Percentiles rank a stretch among this genome's conserved stretches.
These are phyloP conservation scores for Tribolium castaneum DNA, from an alignment of 1,140 invertebrate species.

Conservation along the genomic window DNA sequence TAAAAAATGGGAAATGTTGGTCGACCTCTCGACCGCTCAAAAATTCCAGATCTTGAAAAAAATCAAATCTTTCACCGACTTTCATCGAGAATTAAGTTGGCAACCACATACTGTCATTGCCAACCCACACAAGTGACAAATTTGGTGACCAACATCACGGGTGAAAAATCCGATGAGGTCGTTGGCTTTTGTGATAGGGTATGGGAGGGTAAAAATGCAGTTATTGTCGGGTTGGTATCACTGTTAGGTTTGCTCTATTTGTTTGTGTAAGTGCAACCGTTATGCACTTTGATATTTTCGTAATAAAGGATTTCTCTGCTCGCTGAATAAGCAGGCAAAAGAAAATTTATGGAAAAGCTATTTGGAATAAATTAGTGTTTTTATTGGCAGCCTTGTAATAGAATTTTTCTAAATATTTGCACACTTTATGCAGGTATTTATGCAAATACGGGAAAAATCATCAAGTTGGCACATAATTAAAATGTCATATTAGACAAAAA, in stretches of 20 bases:
- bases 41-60: not conserved
- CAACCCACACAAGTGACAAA: not conserved
- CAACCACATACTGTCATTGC: slow-evolving; percentile 10
- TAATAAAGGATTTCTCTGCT: not conserved
- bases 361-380: not conserved
- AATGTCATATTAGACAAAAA: not conserved
- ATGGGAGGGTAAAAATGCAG: not conserved
- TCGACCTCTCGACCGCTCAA: too few species aligned
- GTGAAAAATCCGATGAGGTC: not conserved
- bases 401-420: not conserved
- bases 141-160: not conserved
- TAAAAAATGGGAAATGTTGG: not conserved
- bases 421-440: too few species aligned
- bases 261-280: not conserved
- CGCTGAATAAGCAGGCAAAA: not conserved
- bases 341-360: not conserved
- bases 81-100: not conserved
- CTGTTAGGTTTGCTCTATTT: not conserved
- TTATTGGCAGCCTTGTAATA: not conserved
- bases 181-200: not conserved
- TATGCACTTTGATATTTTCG: not conserved
- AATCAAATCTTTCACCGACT: not conserved
- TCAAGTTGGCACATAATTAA: too few species aligned
- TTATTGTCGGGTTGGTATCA: not conserved
- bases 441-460: too few species aligned